Evolutionary conservation across 2,113 vertebrate genomes (phyloP).

Genomic region (Steatornis caripensis): DNA sequence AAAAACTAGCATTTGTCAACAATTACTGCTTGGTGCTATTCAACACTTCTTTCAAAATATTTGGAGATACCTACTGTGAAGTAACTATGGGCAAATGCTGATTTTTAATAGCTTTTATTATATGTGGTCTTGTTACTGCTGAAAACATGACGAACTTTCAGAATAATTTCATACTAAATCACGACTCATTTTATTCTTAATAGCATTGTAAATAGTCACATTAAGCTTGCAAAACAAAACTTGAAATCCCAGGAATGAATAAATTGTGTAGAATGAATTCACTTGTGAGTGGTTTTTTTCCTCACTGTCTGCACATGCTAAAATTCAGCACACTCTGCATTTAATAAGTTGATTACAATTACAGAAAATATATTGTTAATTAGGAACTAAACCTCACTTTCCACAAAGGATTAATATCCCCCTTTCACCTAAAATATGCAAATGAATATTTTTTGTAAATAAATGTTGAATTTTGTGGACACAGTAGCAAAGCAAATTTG

Average conservation of each 20-base stretch:
- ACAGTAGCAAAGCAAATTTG: background rate
- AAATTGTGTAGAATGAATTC: background rate
- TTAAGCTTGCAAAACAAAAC: background rate
- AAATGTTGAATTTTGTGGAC: background rate
- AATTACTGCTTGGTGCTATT: background rate
- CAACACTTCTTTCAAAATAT: background rate
- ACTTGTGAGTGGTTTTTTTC: background rate
- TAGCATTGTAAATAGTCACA: background rate
- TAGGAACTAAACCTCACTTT: background rate
- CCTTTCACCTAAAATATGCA: background rate
- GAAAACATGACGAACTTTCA: background rate
- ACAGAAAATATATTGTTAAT: background rate
- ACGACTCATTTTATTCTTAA: background rate
- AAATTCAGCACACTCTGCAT: background rate
- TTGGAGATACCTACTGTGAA: conserved; percentile 4
- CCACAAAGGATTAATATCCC: background rate
- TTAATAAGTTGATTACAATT: background rate
- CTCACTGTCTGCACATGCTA: background rate
- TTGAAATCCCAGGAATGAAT: background rate
- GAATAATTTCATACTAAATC: background rate
- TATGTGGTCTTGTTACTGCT: background rate
- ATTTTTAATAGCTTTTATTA: background rate
- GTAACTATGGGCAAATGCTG: conserved; percentile 3
- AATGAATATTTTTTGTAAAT: background rate
- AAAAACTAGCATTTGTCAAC: conserved; percentile 1